A percentile compares a stretch with the other conserved stretches of the same genome.
phyloP scores from a whole-genome alignment of 2,113 vertebrate genomes.

The Lamprologus speciosus region DNA sequence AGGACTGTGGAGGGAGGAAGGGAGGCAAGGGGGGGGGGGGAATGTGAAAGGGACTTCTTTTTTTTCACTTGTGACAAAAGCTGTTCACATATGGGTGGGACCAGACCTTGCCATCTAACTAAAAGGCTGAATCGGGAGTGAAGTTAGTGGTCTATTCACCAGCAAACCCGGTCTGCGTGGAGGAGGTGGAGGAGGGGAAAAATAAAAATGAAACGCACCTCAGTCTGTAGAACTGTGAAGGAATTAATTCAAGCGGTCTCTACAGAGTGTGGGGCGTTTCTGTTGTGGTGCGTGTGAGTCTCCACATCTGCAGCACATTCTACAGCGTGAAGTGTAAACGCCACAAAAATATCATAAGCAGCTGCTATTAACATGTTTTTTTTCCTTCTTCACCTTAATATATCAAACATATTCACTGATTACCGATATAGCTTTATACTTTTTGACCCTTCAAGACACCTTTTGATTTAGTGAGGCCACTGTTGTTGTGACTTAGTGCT shows the following conservation, averaged over 20 bases:
- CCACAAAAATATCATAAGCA: neutral
- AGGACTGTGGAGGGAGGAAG: slow-evolving; percentile 48
- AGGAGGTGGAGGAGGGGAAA: neutral
- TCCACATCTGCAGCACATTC: slow-evolving; percentile 38
- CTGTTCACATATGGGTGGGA: slow-evolving; percentile 64
- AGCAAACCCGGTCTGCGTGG: neutral
- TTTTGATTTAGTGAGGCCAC: neutral
- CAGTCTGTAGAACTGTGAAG: neutral
- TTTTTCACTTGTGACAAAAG: slow-evolving; percentile 59
- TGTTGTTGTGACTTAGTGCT: neutral
- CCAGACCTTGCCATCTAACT: slow-evolving; percentile 15
- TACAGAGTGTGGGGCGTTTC: neutral
- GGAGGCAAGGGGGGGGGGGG: neutral
- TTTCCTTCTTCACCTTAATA: neutral
- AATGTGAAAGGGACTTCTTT: slow-evolving; percentile 36
- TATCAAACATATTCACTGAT: neutral
- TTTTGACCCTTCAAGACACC: neutral
- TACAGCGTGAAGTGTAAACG: neutral
- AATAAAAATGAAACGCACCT: neutral
- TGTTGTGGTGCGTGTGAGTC: neutral
- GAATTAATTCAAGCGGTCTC: slow-evolving; percentile 42
- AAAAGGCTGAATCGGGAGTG: neutral
- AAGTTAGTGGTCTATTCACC: slow-evolving; percentile 6
- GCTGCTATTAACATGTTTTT: neutral
- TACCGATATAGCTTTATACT: neutral